phyloP scores from a whole-genome alignment of 2,113 vertebrate genomes.

The Leucosticte australis region DNA sequence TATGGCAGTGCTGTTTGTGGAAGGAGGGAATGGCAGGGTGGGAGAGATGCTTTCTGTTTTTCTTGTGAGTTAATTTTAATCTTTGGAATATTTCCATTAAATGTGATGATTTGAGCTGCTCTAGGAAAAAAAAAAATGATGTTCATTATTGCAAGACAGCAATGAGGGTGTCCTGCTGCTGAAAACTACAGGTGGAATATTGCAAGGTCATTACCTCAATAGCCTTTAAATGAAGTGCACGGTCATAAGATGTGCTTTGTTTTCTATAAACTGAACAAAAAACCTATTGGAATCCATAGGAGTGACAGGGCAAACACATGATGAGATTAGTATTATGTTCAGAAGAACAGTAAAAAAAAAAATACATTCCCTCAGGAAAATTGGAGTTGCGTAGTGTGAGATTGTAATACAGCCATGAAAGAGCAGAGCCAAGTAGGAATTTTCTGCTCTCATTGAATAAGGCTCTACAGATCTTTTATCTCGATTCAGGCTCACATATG shows the following conservation, averaged over 20 bases:
- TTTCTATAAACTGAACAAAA: background rate
- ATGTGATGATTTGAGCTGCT: background rate
- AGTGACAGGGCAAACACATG: background rate
- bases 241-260: background rate
- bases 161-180: conserved; percentile 35
- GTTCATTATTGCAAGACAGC: conserved; percentile 28
- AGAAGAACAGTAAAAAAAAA: background rate
- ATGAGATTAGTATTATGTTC: background rate
- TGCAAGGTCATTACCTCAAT: conserved; percentile 25
- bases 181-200: background rate
- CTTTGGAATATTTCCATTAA: background rate
- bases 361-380: conserved; percentile 16
- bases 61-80: background rate
- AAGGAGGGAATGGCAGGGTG: background rate
- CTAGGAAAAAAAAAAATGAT: background rate
- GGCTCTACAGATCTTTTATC: background rate
- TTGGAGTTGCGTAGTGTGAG: background rate
- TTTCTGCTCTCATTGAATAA: background rate
- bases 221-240: background rate
- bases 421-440: conserved; percentile 27
- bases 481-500: background rate
- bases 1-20: background rate
- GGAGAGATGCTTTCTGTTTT: background rate
- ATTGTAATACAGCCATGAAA: conserved; percentile 7
- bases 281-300: background rate